Evolutionary conservation across 2,797 vertebrate species (phyloP), one percentile per base, ranked within the genome.

Genomic region (Gallirallus australis): DNA sequence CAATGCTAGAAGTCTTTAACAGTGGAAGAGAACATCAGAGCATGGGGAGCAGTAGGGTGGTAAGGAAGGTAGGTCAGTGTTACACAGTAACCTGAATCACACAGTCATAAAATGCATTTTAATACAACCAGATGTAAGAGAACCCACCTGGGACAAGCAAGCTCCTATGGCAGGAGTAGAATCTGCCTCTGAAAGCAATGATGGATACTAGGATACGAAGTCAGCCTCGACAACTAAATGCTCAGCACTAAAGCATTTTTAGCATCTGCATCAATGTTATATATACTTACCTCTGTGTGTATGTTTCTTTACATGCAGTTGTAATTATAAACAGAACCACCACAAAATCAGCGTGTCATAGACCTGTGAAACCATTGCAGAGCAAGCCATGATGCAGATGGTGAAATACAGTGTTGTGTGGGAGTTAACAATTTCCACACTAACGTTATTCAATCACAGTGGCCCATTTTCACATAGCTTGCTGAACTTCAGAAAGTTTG

Each of bases 371-470:
- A 92, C 84, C 57, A 45, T 48, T 91, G 82, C 83, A 81, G 50
- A 90, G 24, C 79, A 91, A 92, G 63, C 57, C 63, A 3, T 7
- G 30, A 14, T 87, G 69, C 84, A 93, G 88, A 61, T 79, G 88
- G 66, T 73, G 78, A 89, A 84, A 89, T 23, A 45, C 50, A 54
- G 65, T 1, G 0, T 21, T 95, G 94, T 68, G 95, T 95, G 81
- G 94, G 96, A 95, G 94, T 91, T 94, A 21, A 39, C 81, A 64
- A 78, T 94, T 97, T 91, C 86, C 76, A 93, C 91, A 69, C 57
- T 82, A 83, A 82, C 30, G 2, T 83, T 89, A 78, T 94, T 96
- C 92, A 97, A 97, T 95, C 96, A 94, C 93, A 78, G 76, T 88
- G 86, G 90, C 82, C 73, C 94, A 94, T 94, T 97, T 96, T 94